Percentiles rank a stretch among this genome's conserved stretches.
Conservation (phyloP, 2,113 vertebrate genomes). For the Takifugu flavidus region DNA sequence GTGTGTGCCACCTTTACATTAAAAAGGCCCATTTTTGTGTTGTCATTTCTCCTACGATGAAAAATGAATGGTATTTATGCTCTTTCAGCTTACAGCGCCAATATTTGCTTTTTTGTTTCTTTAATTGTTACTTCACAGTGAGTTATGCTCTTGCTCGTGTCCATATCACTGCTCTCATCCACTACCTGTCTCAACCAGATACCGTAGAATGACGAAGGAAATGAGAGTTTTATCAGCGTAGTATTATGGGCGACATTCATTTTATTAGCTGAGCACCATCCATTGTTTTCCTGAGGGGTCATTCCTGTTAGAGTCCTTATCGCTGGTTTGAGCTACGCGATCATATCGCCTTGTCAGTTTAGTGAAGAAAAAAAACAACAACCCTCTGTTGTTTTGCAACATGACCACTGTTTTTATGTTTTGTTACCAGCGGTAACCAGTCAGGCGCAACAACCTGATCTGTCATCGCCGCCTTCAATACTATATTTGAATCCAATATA, state of each 20-base stretch:
- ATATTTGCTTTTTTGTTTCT: constrained; percentile 12
- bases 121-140: constrained; percentile 28
- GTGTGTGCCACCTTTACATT: constrained; percentile 43
- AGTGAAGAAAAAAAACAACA: too few species aligned
- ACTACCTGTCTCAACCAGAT: constrained; percentile 14
- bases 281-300: too few species aligned
- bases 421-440: too few species aligned
- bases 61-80: constrained; percentile 44
- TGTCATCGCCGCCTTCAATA: too few species aligned
- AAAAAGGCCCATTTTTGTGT: constrained; percentile 45
- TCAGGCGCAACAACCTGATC: too few species aligned
- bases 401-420: too few species aligned
- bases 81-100: constrained; percentile 17
- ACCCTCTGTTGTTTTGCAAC: too few species aligned
- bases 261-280: neutral
- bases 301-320: too few species aligned
- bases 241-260: neutral
- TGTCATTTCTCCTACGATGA: constrained; percentile 37
- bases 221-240: constrained; percentile 8
- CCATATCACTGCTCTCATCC: constrained; percentile 1
- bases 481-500: too few species aligned
- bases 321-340: too few species aligned
- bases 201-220: constrained; percentile 6
- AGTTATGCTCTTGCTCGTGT: constrained; percentile 43
- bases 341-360: too few species aligned